These are phyloP conservation scores for Parasteatoda tepidariorum DNA, from an alignment of 1,140 invertebrate genomes.

Conservation along the genomic window DNA sequence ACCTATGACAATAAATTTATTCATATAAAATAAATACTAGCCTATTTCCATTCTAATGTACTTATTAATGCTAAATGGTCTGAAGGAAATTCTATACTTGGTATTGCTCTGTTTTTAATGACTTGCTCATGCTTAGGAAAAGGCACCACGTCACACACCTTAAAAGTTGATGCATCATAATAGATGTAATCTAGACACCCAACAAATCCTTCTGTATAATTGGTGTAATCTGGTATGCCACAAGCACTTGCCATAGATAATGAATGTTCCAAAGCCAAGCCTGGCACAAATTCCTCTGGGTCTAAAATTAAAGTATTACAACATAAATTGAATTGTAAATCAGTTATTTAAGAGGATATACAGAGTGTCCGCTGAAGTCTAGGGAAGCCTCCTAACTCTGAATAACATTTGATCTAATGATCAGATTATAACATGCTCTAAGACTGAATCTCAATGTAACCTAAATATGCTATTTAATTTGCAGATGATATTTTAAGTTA, in stretches of 20 bases:
- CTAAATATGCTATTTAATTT: too few species aligned
- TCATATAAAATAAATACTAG: not conserved
- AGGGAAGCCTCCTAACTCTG: not conserved
- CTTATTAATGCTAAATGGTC: conserved; percentile 91
- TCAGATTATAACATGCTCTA: not conserved
- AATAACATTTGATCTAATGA: too few species aligned
- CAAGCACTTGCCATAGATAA: conserved; percentile 68
- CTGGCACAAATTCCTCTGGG: conserved; percentile 74
- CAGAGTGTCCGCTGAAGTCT: not conserved
- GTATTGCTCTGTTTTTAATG: conserved; percentile 77
- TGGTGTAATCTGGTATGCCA: conserved; percentile 78
- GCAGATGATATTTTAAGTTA: too few species aligned
- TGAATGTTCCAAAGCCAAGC: conserved; percentile 81
- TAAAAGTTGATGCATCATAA: conserved; percentile 59
- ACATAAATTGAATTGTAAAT: too few species aligned
- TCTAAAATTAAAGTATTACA: conserved; percentile 69
- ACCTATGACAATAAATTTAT: too few species aligned
- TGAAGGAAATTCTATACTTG: conserved; percentile 88
- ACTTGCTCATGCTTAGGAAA: conserved; percentile 83
- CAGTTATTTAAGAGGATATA: too few species aligned
- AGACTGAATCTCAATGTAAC: too few species aligned
- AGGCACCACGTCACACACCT: conserved; percentile 74
- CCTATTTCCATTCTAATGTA: conserved; percentile 77
- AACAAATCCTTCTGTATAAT: conserved; percentile 84
- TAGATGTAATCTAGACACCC: conserved; percentile 94